Evolutionary conservation across 1,140 invertebrate genomes (phyloP), one percentile per base, ranked within the genome.

Genomic region (Eueides isabella): DNA sequence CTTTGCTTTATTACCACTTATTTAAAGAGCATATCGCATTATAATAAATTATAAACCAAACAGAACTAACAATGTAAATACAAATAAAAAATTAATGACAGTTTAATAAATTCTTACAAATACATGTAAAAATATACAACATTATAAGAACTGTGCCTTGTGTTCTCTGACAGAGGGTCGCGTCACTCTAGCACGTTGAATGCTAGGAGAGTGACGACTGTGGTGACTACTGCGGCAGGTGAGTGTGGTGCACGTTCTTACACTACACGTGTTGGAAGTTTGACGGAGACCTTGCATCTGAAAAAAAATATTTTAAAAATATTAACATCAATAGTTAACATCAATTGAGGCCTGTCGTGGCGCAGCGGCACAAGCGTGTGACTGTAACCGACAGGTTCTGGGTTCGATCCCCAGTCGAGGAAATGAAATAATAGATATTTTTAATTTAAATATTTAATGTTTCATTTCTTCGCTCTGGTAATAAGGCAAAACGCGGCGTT

Each of bases 201-300:
- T 77, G 61, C 41, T 82, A 1, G 78, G 77, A 0, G 78, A 61
- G 2, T 75, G 67, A 9, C 70, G 61, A 35, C 83, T 82, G 30
- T 83, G 83, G 74, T 81, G 84, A 66, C 85, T 87, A 70, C 87
- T 90, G 16, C 90, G 76, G 63, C 88, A 90, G 0, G 90, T 92
- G 0, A 89, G 85, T 1, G 90, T 91, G 6, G 87, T 92, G 44
- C 82, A 87, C 0, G 87, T 89, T 2, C 87, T 31, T 28, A 85
- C 74, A 62, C 90, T 92, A 89, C 86, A 92, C 84, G 87, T 91
- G 87, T 91, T 91, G 84, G 89, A 91, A 72, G 91, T 92, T 90
- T 92, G 89, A 83, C 88, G 86, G 75, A 92, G 85, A 28, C 90
- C 88, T 81, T 91, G 90, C 90, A 92, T 92, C 90, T 92, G 84